A percentile compares a stretch with the other conserved stretches of the same genome.
Evolutionary conservation across 1,140 invertebrate genomes (phyloP).

Genomic region (Caerostris darwini): DNA sequence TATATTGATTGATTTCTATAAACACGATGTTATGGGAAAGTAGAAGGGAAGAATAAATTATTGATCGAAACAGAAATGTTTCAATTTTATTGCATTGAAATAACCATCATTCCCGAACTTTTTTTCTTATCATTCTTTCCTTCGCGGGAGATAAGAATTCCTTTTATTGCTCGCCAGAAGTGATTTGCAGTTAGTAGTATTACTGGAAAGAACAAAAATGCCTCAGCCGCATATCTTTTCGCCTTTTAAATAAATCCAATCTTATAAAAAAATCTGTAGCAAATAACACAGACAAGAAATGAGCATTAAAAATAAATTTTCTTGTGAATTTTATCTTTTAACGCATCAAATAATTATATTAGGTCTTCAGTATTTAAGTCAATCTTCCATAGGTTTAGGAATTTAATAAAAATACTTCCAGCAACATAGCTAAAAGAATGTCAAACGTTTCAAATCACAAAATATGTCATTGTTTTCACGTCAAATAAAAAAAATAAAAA

Average conservation of each 20-base stretch:
- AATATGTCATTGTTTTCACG: too few species aligned
- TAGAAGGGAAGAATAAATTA: slow-evolving; percentile 22
- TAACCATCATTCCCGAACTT: background rate
- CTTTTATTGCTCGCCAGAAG: slow-evolving; percentile 4
- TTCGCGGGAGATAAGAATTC: slow-evolving; percentile 18
- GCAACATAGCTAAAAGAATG: background rate
- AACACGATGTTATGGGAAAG: slow-evolving; percentile 9
- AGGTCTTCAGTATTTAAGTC: background rate
- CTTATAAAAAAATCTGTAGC: background rate
- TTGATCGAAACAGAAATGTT: slow-evolving; percentile 1
- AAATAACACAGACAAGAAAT: background rate
- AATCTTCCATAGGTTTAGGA: background rate
- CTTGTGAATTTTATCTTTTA: background rate
- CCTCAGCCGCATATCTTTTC: background rate
- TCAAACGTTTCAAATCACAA: background rate
- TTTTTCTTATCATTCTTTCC: background rate
- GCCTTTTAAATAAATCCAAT: background rate
- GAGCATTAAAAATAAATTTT: background rate
- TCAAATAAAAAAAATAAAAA: too few species aligned
- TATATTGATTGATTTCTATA: slow-evolving; percentile 23
- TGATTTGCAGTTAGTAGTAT: background rate
- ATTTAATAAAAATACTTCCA: background rate
- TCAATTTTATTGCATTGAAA: background rate
- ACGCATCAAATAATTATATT: background rate
- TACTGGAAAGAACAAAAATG: background rate